These are phyloP conservation scores for Melanotaenia boesemani DNA, from an alignment of 2,797 vertebrate species.

Conservation along the genomic window DNA sequence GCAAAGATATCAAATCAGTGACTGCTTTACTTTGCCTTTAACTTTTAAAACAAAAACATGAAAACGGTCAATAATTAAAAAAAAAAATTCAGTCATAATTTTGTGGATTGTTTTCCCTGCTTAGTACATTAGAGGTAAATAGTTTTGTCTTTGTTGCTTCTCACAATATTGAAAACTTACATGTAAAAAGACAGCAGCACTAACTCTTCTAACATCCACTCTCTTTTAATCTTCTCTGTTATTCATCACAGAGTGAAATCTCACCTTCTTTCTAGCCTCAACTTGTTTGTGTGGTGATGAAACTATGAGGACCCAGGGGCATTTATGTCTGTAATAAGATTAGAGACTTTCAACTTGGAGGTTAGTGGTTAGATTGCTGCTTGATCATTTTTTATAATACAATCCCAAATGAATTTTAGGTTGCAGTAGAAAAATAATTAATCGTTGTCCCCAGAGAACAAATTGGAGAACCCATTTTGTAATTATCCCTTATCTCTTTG, in stretches of 20 bases:
- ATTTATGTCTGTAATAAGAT: conserved; percentile 24
- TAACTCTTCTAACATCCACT: too few relatives aligned
- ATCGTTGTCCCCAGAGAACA: conserved; percentile 33
- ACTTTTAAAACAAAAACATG: not conserved
- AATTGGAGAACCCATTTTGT: conserved; percentile 26
- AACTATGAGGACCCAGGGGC: not conserved
- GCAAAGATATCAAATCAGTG: not conserved
- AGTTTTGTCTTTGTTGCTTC: too few relatives aligned
- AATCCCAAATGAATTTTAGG: conserved; percentile 36
- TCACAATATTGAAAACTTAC: too few relatives aligned
- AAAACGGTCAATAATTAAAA: too few relatives aligned
- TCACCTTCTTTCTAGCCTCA: not conserved
- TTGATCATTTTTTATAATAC: conserved; percentile 28
- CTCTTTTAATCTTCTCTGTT: too few relatives aligned
- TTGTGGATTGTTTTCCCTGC: too few relatives aligned
- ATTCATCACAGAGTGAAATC: too few relatives aligned
- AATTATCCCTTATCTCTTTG: conserved; percentile 46
- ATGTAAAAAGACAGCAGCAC: too few relatives aligned
- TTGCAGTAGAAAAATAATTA: conserved; percentile 1
- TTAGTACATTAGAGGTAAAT: too few relatives aligned
- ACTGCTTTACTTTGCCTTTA: too few relatives aligned
- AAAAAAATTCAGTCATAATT: too few relatives aligned
- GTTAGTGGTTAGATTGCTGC: conserved; percentile 31
- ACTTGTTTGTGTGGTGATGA: conserved; percentile 4
- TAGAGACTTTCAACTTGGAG: conserved; percentile 19